A percentile compares a stretch with the other conserved stretches of the same genome.
Evolutionary conservation across 30 jellyfish, hydroid and myxozoan species (phyloP).

Genomic region (Turritopsis dohrnii): DNA sequence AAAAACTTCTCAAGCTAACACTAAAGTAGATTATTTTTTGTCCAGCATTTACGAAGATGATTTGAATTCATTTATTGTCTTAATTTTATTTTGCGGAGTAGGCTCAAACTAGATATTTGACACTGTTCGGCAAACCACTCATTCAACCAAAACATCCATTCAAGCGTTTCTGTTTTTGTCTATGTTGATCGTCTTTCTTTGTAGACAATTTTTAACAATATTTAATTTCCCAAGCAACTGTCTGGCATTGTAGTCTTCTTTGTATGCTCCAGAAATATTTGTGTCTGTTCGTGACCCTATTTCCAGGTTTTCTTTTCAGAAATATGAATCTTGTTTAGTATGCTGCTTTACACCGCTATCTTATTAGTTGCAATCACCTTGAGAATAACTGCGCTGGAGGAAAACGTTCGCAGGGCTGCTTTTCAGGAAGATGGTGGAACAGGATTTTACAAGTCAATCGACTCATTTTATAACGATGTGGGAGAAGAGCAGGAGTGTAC

Average conservation of each 20-base stretch:
- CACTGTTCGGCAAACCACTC: too few relatives aligned
- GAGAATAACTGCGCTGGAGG: background rate
- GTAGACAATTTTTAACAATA: too few relatives aligned
- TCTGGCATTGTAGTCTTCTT: too few relatives aligned
- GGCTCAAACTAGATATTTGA: too few relatives aligned
- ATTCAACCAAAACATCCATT: too few relatives aligned
- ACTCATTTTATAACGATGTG: background rate
- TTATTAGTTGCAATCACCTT: background rate
- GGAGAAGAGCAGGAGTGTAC: background rate
- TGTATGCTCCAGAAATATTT: background rate
- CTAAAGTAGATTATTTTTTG: background rate
- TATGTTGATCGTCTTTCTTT: too few relatives aligned
- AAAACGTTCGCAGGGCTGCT: background rate
- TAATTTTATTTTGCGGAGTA: too few relatives aligned
- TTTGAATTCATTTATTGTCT: too few relatives aligned
- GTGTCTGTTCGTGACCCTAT: background rate
- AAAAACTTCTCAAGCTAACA: background rate
- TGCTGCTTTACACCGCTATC: background rate
- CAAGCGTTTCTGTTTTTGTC: too few relatives aligned
- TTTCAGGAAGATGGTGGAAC: background rate
- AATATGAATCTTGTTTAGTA: background rate
- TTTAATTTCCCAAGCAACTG: too few relatives aligned
- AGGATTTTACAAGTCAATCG: background rate
- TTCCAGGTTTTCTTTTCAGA: too few relatives aligned
- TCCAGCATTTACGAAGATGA: too few relatives aligned